These are phyloP conservation scores for Onychomys leucogaster DNA, from an alignment of 2,797 vertebrate species.

Conservation along the genomic window DNA sequence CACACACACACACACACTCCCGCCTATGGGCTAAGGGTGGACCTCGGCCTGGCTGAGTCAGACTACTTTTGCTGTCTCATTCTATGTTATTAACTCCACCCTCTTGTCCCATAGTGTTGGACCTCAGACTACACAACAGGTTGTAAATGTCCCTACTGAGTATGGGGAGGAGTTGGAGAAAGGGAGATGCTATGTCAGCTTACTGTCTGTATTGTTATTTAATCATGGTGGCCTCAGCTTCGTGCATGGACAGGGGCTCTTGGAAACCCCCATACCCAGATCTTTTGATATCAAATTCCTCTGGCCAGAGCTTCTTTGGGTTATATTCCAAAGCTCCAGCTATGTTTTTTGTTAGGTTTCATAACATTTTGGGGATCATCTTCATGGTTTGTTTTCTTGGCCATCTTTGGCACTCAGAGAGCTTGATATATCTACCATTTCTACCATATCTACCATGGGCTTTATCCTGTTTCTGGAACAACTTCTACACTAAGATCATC, in stretches of 20 bases:
- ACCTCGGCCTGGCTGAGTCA: background rate
- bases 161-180: background rate
- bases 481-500: background rate
- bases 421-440: background rate
- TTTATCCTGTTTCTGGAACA: background rate
- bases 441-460: background rate
- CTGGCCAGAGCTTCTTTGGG: background rate
- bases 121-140: background rate
- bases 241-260: background rate
- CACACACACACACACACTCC: too few relatives aligned
- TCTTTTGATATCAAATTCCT: background rate
- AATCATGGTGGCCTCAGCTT: background rate
- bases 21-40: background rate
- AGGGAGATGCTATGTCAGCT: background rate
- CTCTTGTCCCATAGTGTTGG: background rate
- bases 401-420: background rate
- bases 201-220: background rate
- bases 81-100: too few relatives aligned
- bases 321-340: background rate
- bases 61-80: background rate
- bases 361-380: background rate
- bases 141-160: background rate
- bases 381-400: background rate
- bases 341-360: background rate
- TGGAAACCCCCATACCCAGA: background rate